Evolutionary conservation across 2,797 vertebrate genomes (phyloP).

Genomic region (Meda fulgida): DNA sequence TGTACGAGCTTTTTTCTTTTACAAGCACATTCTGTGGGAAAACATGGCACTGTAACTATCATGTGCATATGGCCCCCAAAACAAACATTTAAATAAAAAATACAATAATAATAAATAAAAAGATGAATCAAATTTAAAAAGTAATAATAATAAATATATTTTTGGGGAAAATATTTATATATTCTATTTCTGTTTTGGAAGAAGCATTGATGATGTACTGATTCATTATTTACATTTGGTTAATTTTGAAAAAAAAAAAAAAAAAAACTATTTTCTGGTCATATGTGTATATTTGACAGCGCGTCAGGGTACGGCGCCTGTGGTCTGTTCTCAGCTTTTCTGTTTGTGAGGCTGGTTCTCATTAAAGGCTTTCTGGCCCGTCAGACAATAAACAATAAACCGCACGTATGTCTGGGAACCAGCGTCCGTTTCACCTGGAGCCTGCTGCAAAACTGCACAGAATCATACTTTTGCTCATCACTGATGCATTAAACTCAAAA

Average conservation of each 20-base stretch:
- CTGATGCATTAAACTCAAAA: no score
- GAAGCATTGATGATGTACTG: no score
- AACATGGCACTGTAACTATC: neutral
- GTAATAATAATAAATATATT: no score
- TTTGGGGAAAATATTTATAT: no score
- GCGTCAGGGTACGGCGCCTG: neutral
- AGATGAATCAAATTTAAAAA: no score
- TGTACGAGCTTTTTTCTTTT: neutral
- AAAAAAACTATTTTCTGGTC: no score
- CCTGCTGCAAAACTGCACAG: neutral
- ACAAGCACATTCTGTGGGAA: neutral
- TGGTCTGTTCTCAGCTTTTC: neutral
- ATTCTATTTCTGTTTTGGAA: no score
- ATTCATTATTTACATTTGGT: no score
- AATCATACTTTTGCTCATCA: no score
- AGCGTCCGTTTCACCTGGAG: neutral
- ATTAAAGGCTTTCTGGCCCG: neutral
- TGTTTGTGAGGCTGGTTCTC: conserved; percentile 26
- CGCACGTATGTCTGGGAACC: neutral
- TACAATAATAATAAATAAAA: no score
- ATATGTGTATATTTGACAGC: neutral
- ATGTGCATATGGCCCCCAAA: neutral
- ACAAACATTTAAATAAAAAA: no score
- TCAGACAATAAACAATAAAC: conserved; percentile 14
- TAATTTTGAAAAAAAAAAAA: no score